Evolutionary conservation across 1,140 invertebrate genomes (phyloP).

Genomic region (Tetramorium alpestre): DNA sequence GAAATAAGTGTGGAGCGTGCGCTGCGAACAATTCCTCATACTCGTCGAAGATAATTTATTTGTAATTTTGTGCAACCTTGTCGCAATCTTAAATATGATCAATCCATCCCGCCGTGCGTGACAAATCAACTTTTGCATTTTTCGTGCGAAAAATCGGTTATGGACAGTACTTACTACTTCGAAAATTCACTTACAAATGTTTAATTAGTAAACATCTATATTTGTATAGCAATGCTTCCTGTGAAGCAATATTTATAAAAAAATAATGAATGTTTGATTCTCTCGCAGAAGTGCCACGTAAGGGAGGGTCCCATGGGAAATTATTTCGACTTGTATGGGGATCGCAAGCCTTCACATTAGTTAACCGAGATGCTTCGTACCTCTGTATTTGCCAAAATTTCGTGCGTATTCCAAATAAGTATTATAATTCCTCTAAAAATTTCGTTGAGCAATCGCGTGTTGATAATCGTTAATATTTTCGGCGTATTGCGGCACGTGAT

Average conservation of each 20-base stretch:
- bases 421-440: not conserved
- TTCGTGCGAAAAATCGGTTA: not conserved
- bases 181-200: not conserved
- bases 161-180: not conserved
- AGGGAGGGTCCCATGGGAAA: conserved; percentile 45
- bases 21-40: conserved; percentile 82
- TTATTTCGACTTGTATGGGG: conserved; percentile 78
- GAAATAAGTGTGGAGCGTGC: conserved; percentile 76
- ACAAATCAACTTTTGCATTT: not conserved
- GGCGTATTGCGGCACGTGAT: not conserved
- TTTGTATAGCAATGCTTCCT: not conserved
- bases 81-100: not conserved
- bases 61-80: not conserved
- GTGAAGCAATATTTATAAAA: conserved; percentile 26
- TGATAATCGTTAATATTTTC: not conserved
- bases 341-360: conserved; percentile 76
- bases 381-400: not conserved
- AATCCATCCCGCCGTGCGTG: not conserved
- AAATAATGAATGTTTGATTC: conserved; percentile 43
- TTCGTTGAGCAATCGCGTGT: not conserved
- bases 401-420: not conserved
- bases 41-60: conserved; percentile 72
- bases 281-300: conserved; percentile 44
- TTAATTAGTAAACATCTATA: not conserved
- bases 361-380: conserved; percentile 57